phyloP scores from a whole-genome alignment of 2,797 vertebrate species.

The Premnoplex brunnescens region DNA sequence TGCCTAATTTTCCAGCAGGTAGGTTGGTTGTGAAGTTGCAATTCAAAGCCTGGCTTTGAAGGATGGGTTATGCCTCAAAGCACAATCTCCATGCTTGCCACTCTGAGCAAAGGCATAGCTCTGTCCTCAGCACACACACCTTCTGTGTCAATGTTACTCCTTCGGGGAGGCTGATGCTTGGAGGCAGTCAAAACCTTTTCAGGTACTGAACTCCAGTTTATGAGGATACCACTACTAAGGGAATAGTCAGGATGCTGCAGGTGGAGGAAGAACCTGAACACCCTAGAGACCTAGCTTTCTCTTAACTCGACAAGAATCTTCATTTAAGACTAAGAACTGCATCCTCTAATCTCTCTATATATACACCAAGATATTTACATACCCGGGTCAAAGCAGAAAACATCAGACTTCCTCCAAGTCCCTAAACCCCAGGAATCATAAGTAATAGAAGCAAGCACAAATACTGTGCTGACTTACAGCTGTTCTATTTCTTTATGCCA shows the following conservation, averaged over 20 bases:
- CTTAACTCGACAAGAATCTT: background rate
- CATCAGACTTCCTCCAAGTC: background rate
- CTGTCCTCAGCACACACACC: background rate
- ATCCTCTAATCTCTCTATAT: background rate
- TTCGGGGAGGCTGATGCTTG: rapidly evolving
- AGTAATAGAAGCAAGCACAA: background rate
- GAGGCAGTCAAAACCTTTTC: background rate
- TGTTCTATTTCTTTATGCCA: background rate
- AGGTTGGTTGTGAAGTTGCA: background rate
- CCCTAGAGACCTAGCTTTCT: background rate
- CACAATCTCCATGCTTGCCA: background rate
- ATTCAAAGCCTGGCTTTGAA: background rate
- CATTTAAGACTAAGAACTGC: background rate
- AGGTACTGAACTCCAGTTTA: background rate
- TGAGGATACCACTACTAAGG: background rate
- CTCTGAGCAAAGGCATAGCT: background rate
- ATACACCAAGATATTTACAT: background rate
- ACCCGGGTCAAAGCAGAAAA: background rate
- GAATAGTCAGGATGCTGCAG: background rate
- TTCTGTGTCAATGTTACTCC: background rate
- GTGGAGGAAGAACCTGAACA: background rate
- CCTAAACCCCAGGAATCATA: background rate
- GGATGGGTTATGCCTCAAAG: background rate
- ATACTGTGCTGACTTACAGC: background rate
- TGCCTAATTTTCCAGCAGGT: background rate